Base-by-base conservation (phyloP, 1,140 invertebrate species). In the Panagrolaimus sp. region DNA sequence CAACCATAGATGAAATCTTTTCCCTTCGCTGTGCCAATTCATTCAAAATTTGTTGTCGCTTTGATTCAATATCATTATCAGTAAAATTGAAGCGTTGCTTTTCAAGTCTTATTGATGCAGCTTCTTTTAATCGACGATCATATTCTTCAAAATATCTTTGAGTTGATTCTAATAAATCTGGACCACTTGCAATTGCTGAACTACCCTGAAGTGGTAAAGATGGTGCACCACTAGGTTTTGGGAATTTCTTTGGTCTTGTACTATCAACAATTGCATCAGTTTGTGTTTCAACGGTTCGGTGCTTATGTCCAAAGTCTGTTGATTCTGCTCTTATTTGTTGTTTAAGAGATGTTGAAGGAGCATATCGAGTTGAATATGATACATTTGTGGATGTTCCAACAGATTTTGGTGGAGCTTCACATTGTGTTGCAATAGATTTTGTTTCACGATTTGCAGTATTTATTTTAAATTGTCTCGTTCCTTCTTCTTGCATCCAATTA, bases 131-230 rank as follows among this genome's bases (percentile, higher is more conserved):
- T 53, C 77, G 68, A 38, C 72, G 65, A 57, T 78, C 76, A 47
- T 78, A 78, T 38, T 78, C 77, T 45, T 74, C 76, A 47, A 78
- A 78, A 48, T 78, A 78, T 66, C 62, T 63, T 25, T 66, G 53
- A 16, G 76, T 78, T 27, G 74, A 65, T 61, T 78, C 76, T 14
- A 78, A 51, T 27, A 78, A 57, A 61, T 78, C 73, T 31, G 72
- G 31, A 46, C 57, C n/a, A 57, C 45, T 23, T 70, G 69, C 38
- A 43, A 46, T 51, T 9, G 66, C 16, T 27, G 68, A 25, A 73
- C 13, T 71, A 9, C 47, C 14, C 20, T 43, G 16, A 11, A 38
- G n/a, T n/a, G 14, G 11, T 72, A 67, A 47, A 3, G 31, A 67
- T 9, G 44, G 16, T 7, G 7, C 7, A 38, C 31, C 31, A 16